Evolutionary conservation across 92 coral and sea anemone genomes (phyloP), one percentile per base, ranked within the genome.

Genomic region (Blastomussa wellsi): DNA sequence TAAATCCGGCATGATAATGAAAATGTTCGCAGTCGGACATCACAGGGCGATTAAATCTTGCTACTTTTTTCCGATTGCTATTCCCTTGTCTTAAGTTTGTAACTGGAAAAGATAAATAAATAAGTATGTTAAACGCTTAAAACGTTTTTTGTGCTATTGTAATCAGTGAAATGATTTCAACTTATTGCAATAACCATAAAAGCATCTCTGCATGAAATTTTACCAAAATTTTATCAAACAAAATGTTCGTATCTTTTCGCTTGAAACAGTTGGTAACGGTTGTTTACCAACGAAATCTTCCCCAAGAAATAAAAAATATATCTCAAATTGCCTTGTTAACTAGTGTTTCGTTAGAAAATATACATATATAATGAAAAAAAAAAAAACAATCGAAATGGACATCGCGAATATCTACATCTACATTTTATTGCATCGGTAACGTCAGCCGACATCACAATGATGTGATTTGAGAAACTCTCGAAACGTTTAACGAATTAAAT

Each of bases 61-160:
- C 41, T 8, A 42, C 75, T 65, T 42, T 33, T n/a, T 0, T 52
- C 38, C 60, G 38, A 31, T 28, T 8, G 19, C 31, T 59, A 24
- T 60, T 38, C n/a, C 52, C 13, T 81, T 68, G 13, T 41, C 51
- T 44, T 44, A 44, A n/a, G n/a, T 35, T 33, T 31, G 9, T 19
- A 70, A 82, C 37, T 71, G 78, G 38, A 20, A 70, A 67, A 44
- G 24, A 48, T 26, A 79, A 62, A 79, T 57, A 24, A 26, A 26
- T n/a, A 31, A 41, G 26, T 22, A 39, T 9, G 11, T 19, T 7
- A 26, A 36, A 22, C 0, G 44, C 16, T 70, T 24, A 35, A 62
- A 62, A 35, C 47, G 67, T 28, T 62, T 62, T 62, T 13, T 5
- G 7, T 70, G 15, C 74, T 42, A 68, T 68, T 38, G 47, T 32